Base-by-base conservation (phyloP, 2,888 invertebrate species). In the Drosophila ochracea region DNA sequence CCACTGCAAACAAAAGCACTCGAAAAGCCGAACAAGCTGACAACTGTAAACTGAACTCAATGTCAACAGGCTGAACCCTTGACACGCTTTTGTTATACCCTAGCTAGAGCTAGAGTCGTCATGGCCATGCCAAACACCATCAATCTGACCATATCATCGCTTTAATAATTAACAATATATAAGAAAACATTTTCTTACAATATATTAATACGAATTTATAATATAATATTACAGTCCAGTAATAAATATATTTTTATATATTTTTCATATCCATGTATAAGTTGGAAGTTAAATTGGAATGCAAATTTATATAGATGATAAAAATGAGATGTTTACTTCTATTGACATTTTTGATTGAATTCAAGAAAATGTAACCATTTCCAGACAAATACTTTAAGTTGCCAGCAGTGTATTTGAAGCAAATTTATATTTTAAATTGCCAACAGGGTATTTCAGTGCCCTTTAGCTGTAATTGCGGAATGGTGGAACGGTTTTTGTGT, bases 1-100 rank as follows among this genome's bases (percentile, higher is more conserved):
- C 57, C 62, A 61, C 28, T 37, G 63, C 60, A 60, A 73, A 76
- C 68, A 76, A 77, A 73, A 77, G 73, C 76, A 68, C 76, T 77
- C 64, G 28, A 76, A 76, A 60, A 63, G 30, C 72, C 53, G 54
- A 62, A 39, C 41, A 41, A 47, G 47, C 66, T 47, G 71, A 68
- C 62, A 69, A 64, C 77, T 61, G 68, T 54, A 70, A 73, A 71
- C 64, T 68, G 68, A 68, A 68, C 78, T 73, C 73, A 76, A 68
- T 64, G 65, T 54, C 80, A 77, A 61, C 65, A 66, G 67, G 74
- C 55, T 68, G 69, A 66, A 35, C 74, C 72, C 71, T 82, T 67
- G 74, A 76, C 75, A 68, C 53, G 60, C 62, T 82, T 71, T 69
- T 57, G 31, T 54, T 60, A 55, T 66, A 68, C 50, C 49, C 73